These are phyloP conservation scores for Poecilobothrus nobilitatus DNA, from an alignment of 2,888 invertebrate genomes.

Conservation along the genomic window DNA sequence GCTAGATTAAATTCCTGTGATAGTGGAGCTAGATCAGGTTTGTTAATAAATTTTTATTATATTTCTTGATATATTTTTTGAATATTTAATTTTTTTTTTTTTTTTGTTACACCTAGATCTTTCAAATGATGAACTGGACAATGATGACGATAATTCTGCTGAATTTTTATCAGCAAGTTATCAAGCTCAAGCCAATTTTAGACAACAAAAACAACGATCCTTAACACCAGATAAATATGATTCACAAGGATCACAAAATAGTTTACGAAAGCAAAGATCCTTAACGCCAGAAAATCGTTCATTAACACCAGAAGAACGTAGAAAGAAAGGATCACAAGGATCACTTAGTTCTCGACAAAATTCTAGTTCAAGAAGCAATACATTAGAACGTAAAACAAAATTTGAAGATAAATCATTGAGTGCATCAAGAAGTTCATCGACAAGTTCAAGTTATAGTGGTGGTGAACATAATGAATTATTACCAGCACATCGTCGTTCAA, in stretches of 20 bases:
- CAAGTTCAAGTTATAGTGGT: slow-evolving; percentile 43
- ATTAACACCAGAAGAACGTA: slow-evolving; percentile 41
- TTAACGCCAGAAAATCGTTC: slow-evolving; percentile 42
- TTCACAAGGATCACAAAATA: slow-evolving; percentile 40
- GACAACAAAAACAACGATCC: slow-evolving; percentile 39
- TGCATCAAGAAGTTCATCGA: slow-evolving; percentile 41
- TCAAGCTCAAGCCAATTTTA: slow-evolving; percentile 37
- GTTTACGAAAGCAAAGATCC: slow-evolving; percentile 40
- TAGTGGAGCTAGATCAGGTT: slow-evolving; percentile 44
- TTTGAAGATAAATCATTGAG: slow-evolving; percentile 36
- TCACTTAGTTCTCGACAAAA: slow-evolving; percentile 39
- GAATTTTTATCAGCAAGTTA: slow-evolving; percentile 39
- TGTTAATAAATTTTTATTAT: slow-evolving; percentile 19
- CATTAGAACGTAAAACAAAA: slow-evolving; percentile 39
- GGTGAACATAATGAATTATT: slow-evolving; percentile 28
- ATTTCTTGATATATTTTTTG: not conserved
- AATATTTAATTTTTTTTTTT: slow-evolving; percentile 1
- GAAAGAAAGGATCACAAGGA: slow-evolving; percentile 35
- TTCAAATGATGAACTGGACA: slow-evolving; percentile 50
- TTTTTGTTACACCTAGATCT: slow-evolving; percentile 37
- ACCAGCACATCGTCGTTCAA: slow-evolving; percentile 32
- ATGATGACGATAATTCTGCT: slow-evolving; percentile 43
- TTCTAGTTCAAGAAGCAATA: slow-evolving; percentile 40
- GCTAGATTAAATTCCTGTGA: slow-evolving; percentile 46
- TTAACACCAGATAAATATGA: slow-evolving; percentile 42